Evolutionary conservation across 2,797 vertebrate species (phyloP).

Genomic region (Salmo trutta): DNA sequence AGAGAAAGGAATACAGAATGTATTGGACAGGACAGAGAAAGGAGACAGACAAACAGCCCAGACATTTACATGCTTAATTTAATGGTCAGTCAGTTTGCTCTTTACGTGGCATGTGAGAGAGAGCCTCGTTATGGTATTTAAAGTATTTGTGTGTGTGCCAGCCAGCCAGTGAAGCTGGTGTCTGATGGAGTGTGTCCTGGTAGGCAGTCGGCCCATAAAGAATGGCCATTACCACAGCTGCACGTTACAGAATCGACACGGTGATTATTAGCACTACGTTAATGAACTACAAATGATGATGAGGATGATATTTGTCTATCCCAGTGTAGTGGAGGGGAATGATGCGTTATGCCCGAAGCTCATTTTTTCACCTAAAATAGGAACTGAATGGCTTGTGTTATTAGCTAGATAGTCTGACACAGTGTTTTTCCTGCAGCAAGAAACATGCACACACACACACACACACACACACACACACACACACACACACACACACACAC

Average conservation of each 20-base stretch:
- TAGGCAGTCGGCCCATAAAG: not conserved
- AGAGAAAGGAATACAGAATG: no score
- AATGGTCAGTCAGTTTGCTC: constrained; percentile 25
- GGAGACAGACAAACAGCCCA: not conserved
- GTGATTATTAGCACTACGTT: not conserved
- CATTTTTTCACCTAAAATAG: not conserved
- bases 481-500: not conserved
- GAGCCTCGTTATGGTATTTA: constrained; percentile 36
- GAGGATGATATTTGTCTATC: not conserved
- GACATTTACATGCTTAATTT: constrained; percentile 46
- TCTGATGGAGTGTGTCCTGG: not conserved
- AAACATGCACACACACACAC: not conserved
- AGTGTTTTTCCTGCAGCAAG: not conserved
- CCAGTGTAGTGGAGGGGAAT: not conserved
- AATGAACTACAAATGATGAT: constrained; percentile 12
- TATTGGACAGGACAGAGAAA: not conserved
- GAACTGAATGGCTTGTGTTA: not conserved
- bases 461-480: not conserved
- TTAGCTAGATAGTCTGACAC: not conserved
- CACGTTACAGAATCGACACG: not conserved
- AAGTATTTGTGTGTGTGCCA: constrained; percentile 12
- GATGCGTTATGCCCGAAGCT: not conserved
- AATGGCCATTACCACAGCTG: constrained; percentile 1
- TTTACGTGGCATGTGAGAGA: constrained; percentile 42
- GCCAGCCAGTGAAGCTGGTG: not conserved